phyloP scores from a whole-genome alignment of 1,140 invertebrate genomes.

The Drosophila ironensis region DNA sequence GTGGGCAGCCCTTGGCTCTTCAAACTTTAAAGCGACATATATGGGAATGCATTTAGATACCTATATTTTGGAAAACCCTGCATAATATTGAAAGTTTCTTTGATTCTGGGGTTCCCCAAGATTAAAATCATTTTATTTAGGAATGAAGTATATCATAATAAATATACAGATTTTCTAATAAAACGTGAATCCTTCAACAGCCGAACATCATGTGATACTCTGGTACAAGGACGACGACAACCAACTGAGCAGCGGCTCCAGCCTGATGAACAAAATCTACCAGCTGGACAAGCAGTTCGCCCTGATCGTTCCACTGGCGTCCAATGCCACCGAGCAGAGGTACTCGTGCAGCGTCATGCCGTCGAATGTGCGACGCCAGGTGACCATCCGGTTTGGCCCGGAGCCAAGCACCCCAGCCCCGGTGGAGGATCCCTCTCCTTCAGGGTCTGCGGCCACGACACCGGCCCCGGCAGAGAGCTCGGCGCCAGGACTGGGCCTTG shows the following conservation, averaged over 20 bases:
- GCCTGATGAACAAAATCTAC: slow-evolving; percentile 23
- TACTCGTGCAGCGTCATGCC: slow-evolving; percentile 48
- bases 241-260: slow-evolving; percentile 24
- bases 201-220: slow-evolving; percentile 41
- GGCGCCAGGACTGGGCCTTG: background rate
- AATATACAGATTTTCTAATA: too few relatives aligned
- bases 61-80: background rate
- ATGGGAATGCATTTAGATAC: too few relatives aligned
- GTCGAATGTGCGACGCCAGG: slow-evolving; percentile 17
- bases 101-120: too few relatives aligned
- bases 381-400: slow-evolving; percentile 41
- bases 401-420: slow-evolving; percentile 29
- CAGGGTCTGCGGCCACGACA: slow-evolving; percentile 11
- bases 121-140: too few relatives aligned
- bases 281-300: slow-evolving; percentile 44
- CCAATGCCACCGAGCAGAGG: slow-evolving; percentile 39
- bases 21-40: too few relatives aligned
- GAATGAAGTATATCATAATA: too few relatives aligned
- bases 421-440: background rate
- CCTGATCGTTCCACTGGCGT: slow-evolving; percentile 33
- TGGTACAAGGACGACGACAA: slow-evolving; percentile 51
- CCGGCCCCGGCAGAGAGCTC: background rate
- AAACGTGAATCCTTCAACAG: slow-evolving; percentile 26
- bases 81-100: too few relatives aligned
- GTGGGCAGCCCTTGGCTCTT: too few relatives aligned